Conservation (phyloP, 2,888 invertebrate species). For the Pasiphila rectangulata region DNA sequence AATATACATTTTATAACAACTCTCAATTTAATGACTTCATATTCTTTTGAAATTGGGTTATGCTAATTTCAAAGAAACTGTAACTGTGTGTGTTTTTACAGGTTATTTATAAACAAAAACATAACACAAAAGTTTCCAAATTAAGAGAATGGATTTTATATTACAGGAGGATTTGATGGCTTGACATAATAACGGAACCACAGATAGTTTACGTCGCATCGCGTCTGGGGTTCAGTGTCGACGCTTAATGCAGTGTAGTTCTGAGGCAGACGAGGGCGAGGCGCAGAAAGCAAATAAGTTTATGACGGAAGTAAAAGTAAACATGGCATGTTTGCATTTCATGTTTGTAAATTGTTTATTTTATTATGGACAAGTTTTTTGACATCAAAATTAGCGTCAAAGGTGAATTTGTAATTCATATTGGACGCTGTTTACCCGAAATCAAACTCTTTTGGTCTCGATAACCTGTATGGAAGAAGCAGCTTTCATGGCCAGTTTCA, state of each 20-base stretch:
- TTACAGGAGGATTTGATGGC: neutral
- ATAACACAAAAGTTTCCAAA: no score
- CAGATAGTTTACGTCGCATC: no score
- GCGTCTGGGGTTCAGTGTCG: no score
- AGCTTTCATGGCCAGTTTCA: slow-evolving; percentile 41
- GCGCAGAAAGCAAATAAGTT: neutral
- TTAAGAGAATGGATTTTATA: no score
- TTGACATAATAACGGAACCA: neutral
- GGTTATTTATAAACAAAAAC: no score
- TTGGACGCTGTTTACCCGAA: slow-evolving; percentile 26
- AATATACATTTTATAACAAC: neutral
- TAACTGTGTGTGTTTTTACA: no score
- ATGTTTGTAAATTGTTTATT: neutral
- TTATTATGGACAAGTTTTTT: neutral
- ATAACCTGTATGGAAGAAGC: slow-evolving; percentile 36
- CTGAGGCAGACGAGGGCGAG: no score
- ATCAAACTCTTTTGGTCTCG: slow-evolving; percentile 34
- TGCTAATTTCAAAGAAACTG: no score
- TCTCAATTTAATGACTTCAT: neutral
- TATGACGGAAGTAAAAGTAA: slow-evolving; percentile 36
- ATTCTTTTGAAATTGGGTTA: neutral
- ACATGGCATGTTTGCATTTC: neutral
- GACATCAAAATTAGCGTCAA: neutral
- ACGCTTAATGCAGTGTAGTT: no score
- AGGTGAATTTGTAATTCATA: slow-evolving; percentile 12